A percentile compares a stretch with the other conserved stretches of the same genome.
Conservation (phyloP, 2,113 vertebrate genomes). For the Myotis lucifugus region DNA sequence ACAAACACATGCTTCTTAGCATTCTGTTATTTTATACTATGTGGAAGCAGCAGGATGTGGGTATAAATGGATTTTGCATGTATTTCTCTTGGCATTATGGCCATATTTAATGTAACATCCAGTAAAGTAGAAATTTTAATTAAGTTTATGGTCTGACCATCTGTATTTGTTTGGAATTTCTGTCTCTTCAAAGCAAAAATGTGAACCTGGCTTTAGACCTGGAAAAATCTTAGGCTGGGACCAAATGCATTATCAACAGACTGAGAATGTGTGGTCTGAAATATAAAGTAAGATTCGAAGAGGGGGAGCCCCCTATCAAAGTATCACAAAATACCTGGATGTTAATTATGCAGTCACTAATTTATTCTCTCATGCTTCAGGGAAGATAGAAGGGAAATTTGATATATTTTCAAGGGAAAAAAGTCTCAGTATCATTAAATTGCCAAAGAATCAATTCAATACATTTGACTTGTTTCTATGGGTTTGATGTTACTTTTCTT, state of each 20-base stretch:
- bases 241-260: slow-evolving; percentile 59
- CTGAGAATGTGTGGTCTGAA: slow-evolving; percentile 52
- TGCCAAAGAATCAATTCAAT: background rate
- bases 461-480: background rate
- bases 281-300: slow-evolving; percentile 5
- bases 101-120: slow-evolving; percentile 70
- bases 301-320: background rate
- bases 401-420: slow-evolving; percentile 2
- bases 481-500: slow-evolving; percentile 6
- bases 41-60: slow-evolving; percentile 46
- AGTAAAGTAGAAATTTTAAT: slow-evolving; percentile 76
- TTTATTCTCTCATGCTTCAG: slow-evolving; percentile 37
- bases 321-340: slow-evolving; percentile 26
- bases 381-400: slow-evolving; percentile 43
- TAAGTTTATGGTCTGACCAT: slow-evolving; percentile 71
- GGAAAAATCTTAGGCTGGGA: slow-evolving; percentile 54
- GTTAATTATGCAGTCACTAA: background rate
- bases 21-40: slow-evolving; percentile 47
- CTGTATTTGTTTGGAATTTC: slow-evolving; percentile 78
- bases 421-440: background rate
- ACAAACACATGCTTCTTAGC: slow-evolving; percentile 32
- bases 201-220: slow-evolving; percentile 73
- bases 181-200: slow-evolving; percentile 77
- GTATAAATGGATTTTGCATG: slow-evolving; percentile 66
- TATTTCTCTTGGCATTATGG: slow-evolving; percentile 75